Evolutionary conservation across 2,113 vertebrate genomes (phyloP), one percentile per base, ranked within the genome.

Genomic region (Thinocorus orbignyianus): DNA sequence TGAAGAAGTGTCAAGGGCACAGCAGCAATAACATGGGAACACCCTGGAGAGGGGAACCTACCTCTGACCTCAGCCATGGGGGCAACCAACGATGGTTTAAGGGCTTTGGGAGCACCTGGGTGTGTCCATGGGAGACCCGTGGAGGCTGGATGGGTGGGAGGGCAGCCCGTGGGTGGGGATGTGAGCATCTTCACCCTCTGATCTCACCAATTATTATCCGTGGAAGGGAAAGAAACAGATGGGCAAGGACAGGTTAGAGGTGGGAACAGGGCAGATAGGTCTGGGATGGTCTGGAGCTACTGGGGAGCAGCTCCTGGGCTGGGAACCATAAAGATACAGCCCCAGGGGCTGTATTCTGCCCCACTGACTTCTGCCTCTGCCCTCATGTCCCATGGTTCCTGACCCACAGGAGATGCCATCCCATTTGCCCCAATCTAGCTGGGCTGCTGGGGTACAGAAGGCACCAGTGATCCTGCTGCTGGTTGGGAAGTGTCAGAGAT

Each of bases 281-380:
- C 39, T 52, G 76, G 54, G 25, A 17, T 61, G 48, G 22, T 17
- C 61, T 62, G 31, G 31, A 76, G 41, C 23, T 62, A 19, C 62
- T 6, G 25, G 14, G 41, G 25, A 85, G 66, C 66, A 52, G 31
- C 16, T 85, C 37, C 28, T 17, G 65, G 48, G 42, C 22, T 78
- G 25, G 17, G 51, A 17, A 66, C 5, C 2, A 0, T 22, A 18
- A 44, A 19, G 31, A 22, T 25, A 35, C 12, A 35, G 42, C 31
- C 37, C 7, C 52, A 39, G 22, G 70, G 55, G 24, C 28, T 4
- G 1, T 41, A 17, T 49, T 18, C 61, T 86, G 20, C 54, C 61
- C 2, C 1, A 15, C 3, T 0, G 1, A 17, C 9, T 52, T 42
- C 37, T n/a, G 37, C 58, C 37, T 58, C 31, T 1, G 0, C 49